Conservation (phyloP, 2,113 vertebrate species). For the Hyperopisus bebe region DNA sequence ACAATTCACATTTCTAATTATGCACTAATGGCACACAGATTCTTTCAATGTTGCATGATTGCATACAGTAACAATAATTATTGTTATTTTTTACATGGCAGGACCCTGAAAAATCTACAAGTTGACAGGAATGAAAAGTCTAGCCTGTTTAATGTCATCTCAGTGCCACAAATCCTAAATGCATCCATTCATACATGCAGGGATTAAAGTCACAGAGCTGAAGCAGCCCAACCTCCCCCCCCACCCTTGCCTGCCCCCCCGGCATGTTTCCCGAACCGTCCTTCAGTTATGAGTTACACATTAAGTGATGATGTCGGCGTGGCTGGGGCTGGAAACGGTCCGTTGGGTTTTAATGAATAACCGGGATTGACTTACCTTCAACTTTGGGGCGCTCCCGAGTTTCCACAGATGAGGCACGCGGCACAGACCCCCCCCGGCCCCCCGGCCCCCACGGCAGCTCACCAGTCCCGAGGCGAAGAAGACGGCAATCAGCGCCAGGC, state of each 20-base stretch:
- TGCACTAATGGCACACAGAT: background rate
- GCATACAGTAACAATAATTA: background rate
- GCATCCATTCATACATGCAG: background rate
- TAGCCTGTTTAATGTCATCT: background rate
- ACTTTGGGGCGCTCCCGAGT: background rate
- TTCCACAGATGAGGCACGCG: background rate
- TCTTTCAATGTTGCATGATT: background rate
- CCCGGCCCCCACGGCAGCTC: slow-evolving; percentile 47
- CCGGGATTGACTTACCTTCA: background rate
- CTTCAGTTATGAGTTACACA: background rate
- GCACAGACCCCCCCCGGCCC: background rate
- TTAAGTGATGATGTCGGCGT: background rate
- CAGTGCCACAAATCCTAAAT: background rate
- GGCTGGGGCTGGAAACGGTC: background rate
- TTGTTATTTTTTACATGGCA: background rate
- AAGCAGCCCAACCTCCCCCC: no score
- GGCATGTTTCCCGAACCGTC: background rate
- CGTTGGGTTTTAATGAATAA: background rate
- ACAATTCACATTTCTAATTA: background rate
- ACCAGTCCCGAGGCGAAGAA: slow-evolving; percentile 96
- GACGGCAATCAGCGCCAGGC: slow-evolving; percentile 85
- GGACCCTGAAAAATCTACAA: background rate
- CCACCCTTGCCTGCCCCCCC: background rate
- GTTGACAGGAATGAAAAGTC: background rate
- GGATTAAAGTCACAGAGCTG: background rate